Conservation (phyloP, 2,797 vertebrate genomes). For the Kryptopterus vitreolus region DNA sequence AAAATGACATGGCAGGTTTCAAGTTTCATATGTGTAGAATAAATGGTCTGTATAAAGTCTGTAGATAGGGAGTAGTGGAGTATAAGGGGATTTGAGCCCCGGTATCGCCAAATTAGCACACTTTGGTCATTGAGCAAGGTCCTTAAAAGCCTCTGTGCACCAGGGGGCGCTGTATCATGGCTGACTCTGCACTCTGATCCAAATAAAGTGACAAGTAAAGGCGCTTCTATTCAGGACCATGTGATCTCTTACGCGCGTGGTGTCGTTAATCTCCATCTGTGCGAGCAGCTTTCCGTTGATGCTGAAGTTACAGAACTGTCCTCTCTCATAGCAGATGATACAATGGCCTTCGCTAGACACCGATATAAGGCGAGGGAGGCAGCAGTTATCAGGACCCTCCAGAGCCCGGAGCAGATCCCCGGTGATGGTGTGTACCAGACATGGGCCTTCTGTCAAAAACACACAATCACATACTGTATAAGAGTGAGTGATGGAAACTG, state of each 20-base stretch:
- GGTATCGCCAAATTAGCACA: too few species aligned
- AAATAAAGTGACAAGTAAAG: too few species aligned
- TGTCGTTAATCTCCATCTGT: conserved; percentile 98
- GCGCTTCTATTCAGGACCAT: not conserved
- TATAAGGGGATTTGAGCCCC: too few species aligned
- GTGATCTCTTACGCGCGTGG: conserved; percentile 81
- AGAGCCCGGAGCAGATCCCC: conserved; percentile 93
- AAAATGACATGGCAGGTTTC: too few species aligned
- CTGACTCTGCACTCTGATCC: too few species aligned
- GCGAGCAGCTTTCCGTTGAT: conserved; percentile 97
- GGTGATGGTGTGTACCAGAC: conserved; percentile 98
- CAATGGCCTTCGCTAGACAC: conserved; percentile 98
- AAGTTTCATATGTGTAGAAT: too few species aligned
- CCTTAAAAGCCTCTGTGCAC: too few species aligned
- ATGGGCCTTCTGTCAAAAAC: conserved; percentile 87
- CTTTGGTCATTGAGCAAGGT: too few species aligned
- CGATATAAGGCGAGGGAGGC: conserved; percentile 87
- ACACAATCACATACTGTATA: conserved; percentile 15
- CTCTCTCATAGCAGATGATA: conserved; percentile 97
- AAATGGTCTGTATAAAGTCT: too few species aligned
- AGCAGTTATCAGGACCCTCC: conserved; percentile 89
- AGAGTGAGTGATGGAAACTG: not conserved
- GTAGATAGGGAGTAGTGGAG: too few species aligned
- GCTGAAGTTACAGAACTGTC: conserved; percentile 98
- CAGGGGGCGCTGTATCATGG: too few species aligned